Evolutionary conservation across 1,140 invertebrate species (phyloP), one percentile per base, ranked within the genome.

Genomic region (Uloborus diversus): DNA sequence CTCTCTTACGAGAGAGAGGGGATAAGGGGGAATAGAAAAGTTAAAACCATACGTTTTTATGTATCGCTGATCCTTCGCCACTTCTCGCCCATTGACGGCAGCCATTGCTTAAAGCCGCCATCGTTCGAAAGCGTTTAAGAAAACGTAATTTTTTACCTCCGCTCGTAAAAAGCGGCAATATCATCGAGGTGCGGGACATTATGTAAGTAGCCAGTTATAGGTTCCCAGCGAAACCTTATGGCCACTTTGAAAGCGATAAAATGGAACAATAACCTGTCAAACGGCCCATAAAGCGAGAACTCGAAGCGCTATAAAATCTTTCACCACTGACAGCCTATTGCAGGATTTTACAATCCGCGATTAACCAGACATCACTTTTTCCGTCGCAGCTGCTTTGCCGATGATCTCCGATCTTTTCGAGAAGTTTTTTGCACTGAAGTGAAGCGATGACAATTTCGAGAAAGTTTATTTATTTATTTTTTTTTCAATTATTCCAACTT

Each of bases 211-310:
- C n/a, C 53, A 28, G 69, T 73, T 73, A 32, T 27, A 7, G 23
- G 20, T 56, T 70, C 28, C 66, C 32, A 23, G 28, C 7, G 42
- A 32, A 68, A 53, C 56, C 71, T 75, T 75, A 75, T 32, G 42
- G 59, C 37, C 71, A 75, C 71, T 75, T 75, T 57, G 42, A 75
- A 64, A 75, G 71, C 71, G 59, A 75, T 75, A 75, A 75, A 75
- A 23, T 13, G 57, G 71, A 73, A 75, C 71, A 75, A 75, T 75
- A 75, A 75, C 37, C 71, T 75, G 71, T 75, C 71, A 75, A 75
- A 75, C 42, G 71, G 71, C 42, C 71, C 71, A 75, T 75, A 75
- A 75, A 75, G 28, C 57, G 23, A 64, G 37, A 75, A 64, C 57
- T 75, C 71, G 59, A 51, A 64, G 42, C 32, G 57, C 57, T 53